Base-by-base conservation (phyloP, 2,888 invertebrate genomes). In the Dione vanillae region DNA sequence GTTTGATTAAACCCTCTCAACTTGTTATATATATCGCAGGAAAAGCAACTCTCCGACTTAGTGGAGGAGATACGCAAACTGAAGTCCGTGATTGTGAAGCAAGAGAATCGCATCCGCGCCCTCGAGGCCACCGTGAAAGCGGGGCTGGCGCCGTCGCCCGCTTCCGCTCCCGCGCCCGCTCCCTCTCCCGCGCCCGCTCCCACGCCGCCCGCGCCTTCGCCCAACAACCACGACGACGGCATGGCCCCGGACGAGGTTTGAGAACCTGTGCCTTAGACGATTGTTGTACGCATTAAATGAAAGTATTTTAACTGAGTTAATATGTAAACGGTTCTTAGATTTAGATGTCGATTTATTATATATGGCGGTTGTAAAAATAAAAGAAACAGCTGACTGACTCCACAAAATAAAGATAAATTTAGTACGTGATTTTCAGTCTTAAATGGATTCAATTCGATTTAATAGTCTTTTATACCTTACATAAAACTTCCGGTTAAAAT, bases 71-170 rank as follows among this genome's bases (percentile, higher is more conserved):
- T 98, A 79, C 95, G 98, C 71, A 98, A 98, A 86, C 91, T 98
- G 77, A 98, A 98, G 84, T 97, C 98, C n/a, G 97, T 98, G 88
- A 97, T 98, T 78, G 97, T 98, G 37, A 98, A 98, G 83, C 98
- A 98, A 84, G 98, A 98, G 92, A 98, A 97, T 79, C 94, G 97
- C 66, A 97, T 97, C 85, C 94, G 96, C 47, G 96, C 96, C 5
- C 90, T 97, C 11, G 97, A 97, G 85, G 96, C 96, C 16, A 79
- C 85, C 0, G 91, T 83, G 45, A 91, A 90, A 81, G 82, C 85
- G 7, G 76, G 78, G 76, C 65, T 81, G 64, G 79, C 74, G 27
- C 78, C 78, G 56, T 75, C 78, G 11, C 79, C 74, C 27, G 77
- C 78, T 58, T 75, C 78, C 19, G 49, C 11, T 1, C 47, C 68